phyloP scores from a whole-genome alignment of 2,113 vertebrate genomes.

The Dryoscopus gambensis region DNA sequence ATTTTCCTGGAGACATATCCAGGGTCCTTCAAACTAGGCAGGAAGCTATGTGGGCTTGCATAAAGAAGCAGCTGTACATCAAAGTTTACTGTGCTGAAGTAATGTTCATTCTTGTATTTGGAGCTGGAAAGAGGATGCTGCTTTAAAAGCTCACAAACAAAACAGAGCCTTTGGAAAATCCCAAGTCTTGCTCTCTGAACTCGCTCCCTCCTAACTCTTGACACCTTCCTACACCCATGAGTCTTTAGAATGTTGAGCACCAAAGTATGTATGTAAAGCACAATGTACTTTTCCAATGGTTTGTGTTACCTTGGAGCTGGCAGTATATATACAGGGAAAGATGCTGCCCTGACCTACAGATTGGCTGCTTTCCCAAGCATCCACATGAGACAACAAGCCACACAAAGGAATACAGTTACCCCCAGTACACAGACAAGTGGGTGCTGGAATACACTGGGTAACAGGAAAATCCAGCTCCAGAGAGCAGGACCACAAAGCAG shows the following conservation, averaged over 20 bases:
- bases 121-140: not conserved
- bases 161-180: not conserved
- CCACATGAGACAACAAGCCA: rapidly evolving
- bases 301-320: not conserved
- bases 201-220: not conserved
- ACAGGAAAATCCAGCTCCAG: not conserved
- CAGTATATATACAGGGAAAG: not conserved
- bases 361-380: not conserved
- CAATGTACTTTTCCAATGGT: not conserved
- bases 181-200: not conserved
- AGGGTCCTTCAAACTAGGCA: not conserved
- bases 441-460: rapidly evolving
- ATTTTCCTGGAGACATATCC: not conserved
- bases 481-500: not conserved
- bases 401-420: not conserved
- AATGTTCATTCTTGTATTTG: not conserved
- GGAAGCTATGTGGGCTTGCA: not conserved
- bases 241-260: not conserved
- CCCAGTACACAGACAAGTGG: rapidly evolving
- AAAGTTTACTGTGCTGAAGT: not conserved
- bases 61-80: not conserved
- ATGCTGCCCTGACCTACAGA: not conserved
- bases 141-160: not conserved
- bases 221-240: rapidly evolving
- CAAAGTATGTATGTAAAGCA: not conserved